Conservation (phyloP, 2,888 invertebrate genomes). For the Allolobophora icterica region DNA sequence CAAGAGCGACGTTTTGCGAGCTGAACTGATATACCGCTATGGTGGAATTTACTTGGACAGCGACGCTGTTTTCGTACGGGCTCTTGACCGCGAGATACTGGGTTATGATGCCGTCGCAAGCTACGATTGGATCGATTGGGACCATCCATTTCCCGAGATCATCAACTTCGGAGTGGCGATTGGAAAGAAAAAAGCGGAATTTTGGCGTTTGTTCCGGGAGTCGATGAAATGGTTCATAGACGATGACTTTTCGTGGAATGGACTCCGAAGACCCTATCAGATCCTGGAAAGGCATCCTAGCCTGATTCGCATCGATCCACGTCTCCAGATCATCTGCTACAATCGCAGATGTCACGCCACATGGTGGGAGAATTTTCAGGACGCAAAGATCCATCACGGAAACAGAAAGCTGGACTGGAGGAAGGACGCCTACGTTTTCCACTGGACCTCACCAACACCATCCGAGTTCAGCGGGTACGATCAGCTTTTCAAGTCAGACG, state of each 20-base stretch:
- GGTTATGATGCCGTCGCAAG: conserved; percentile 54
- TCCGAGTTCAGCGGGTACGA: conserved; percentile 50
- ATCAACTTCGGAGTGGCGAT: conserved; percentile 48
- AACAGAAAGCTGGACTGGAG: conserved; percentile 51
- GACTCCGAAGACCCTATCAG: conserved; percentile 48
- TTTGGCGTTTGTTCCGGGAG: conserved; percentile 47
- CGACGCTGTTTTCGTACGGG: conserved; percentile 58
- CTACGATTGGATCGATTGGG: conserved; percentile 55
- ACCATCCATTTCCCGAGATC: conserved; percentile 46
- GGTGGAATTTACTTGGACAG: conserved; percentile 61
- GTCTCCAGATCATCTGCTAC: conserved; percentile 56
- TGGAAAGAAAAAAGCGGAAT: conserved; percentile 46
- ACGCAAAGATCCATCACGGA: conserved; percentile 47
- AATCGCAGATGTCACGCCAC: conserved; percentile 56
- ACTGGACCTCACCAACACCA: conserved; percentile 59
- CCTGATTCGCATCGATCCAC: conserved; percentile 52
- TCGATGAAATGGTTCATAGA: conserved; percentile 45
- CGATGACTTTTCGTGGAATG: conserved; percentile 46
- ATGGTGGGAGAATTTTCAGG: conserved; percentile 52
- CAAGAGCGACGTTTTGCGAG: conserved; percentile 58
- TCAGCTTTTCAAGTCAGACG: conserved; percentile 42
- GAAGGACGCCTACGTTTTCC: conserved; percentile 55
- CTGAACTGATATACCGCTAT: conserved; percentile 57
- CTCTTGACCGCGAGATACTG: conserved; percentile 48
- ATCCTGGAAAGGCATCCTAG: conserved; percentile 52